Percentiles rank a stretch among this genome's conserved stretches.
Evolutionary conservation across 92 coral and sea anemone genomes (phyloP).

Genomic region (Siderastrea radians): DNA sequence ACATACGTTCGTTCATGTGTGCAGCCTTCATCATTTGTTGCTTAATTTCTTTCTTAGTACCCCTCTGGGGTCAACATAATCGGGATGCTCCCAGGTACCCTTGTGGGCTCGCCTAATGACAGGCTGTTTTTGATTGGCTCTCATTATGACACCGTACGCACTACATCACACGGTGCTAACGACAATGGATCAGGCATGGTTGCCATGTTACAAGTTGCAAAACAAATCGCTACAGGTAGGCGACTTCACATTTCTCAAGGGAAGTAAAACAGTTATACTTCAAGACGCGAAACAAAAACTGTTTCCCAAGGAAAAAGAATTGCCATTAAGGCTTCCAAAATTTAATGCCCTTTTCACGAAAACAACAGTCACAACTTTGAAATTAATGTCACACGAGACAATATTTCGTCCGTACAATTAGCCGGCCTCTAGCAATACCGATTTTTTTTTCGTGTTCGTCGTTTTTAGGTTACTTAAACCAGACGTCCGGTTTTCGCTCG

Average conservation of each 20-base stretch:
- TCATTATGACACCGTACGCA: conserved; percentile 86
- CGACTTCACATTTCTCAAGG: background rate
- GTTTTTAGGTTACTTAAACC: no score
- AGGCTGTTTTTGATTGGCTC: conserved; percentile 86
- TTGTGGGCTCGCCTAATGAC: conserved; percentile 77
- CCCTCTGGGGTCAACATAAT: conserved; percentile 75
- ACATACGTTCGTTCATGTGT: background rate
- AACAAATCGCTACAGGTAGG: conserved; percentile 77
- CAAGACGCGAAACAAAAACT: no score
- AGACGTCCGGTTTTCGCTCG: no score
- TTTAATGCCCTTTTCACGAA: no score
- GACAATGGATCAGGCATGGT: conserved; percentile 95
- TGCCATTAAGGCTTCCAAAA: no score
- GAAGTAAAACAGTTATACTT: no score
- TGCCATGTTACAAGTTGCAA: conserved; percentile 84
- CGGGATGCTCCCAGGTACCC: conserved; percentile 68
- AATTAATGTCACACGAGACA: no score
- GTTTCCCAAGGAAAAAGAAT: no score
- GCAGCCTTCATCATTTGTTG: background rate
- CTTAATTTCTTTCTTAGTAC: conserved; percentile 29
- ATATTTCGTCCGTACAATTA: no score
- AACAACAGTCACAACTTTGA: no score
- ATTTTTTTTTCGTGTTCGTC: no score
- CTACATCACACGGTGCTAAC: conserved; percentile 79
- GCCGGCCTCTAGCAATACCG: no score